Percentiles rank a stretch among this genome's conserved stretches.
Conservation (phyloP, 2,113 vertebrate genomes). For the Columba janthina region DNA sequence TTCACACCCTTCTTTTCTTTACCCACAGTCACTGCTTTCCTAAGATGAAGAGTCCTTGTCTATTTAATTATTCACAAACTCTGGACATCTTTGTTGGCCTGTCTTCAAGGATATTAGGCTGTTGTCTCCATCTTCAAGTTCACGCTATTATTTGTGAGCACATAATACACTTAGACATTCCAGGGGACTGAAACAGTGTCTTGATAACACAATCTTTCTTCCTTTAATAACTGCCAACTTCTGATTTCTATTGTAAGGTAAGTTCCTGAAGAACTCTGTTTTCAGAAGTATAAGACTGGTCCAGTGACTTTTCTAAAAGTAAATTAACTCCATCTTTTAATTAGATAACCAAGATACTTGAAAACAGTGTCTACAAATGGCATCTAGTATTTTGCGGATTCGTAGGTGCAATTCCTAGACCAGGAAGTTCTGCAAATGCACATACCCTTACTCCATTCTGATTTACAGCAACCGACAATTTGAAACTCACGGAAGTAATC, state of each 20-base stretch:
- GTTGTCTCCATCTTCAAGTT: background rate
- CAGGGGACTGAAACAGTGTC: background rate
- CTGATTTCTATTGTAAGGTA: background rate
- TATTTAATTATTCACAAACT: background rate
- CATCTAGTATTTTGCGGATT: background rate
- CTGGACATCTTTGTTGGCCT: background rate
- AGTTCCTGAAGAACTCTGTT: background rate
- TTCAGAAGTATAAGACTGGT: background rate
- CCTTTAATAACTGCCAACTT: background rate
- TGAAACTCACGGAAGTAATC: background rate
- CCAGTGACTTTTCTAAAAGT: background rate
- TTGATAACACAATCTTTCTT: background rate
- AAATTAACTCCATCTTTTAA: background rate
- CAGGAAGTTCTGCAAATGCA: background rate
- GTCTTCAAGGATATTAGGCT: background rate
- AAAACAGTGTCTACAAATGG: background rate
- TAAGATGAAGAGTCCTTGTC: background rate
- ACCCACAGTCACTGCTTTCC: background rate
- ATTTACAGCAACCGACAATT: background rate
- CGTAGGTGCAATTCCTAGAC: background rate
- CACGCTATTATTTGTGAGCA: background rate
- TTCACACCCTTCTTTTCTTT: background rate
- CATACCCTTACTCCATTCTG: background rate
- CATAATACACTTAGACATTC: background rate
- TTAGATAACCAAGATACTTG: background rate